A percentile compares a stretch with the other conserved stretches of the same genome.
Evolutionary conservation across 2,888 invertebrate species (phyloP).

Genomic region (Imbricaverruca yamaguchii): DNA sequence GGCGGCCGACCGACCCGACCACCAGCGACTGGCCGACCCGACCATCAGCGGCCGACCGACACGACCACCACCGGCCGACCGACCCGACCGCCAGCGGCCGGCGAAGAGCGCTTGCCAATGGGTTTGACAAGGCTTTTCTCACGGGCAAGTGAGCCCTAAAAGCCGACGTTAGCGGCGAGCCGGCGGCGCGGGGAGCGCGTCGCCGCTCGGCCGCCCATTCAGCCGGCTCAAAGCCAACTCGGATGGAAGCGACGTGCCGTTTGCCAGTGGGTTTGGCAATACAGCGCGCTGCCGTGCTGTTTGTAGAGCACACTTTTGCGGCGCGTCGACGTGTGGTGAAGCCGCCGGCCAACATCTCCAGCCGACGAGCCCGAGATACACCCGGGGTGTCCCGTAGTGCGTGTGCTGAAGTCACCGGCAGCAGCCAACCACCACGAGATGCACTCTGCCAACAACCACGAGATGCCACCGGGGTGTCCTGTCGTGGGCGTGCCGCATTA

Average conservation of each 20-base stretch:
- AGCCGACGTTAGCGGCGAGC: not conserved
- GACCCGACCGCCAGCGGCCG: not conserved
- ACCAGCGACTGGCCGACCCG: no score
- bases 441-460: no score
- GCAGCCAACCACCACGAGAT: no score
- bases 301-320: not conserved
- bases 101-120: not conserved
- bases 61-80: no score
- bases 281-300: not conserved
- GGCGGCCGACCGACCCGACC: no score
- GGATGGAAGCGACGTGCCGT: conserved; percentile 15
- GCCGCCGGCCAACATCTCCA: no score
- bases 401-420: no score
- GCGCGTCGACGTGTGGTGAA: not conserved
- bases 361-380: no score
- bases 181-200: not conserved
- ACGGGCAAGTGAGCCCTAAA: conserved; percentile 18
- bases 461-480: no score
- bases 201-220: not conserved
- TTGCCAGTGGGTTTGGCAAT: not conserved
- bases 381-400: no score
- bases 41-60: no score
- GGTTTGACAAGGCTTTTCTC: conserved; percentile 18
- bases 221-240: conserved; percentile 14
- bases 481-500: no score